phyloP scores from a whole-genome alignment of 2,113 vertebrate species.

The Fregetta grallaria region DNA sequence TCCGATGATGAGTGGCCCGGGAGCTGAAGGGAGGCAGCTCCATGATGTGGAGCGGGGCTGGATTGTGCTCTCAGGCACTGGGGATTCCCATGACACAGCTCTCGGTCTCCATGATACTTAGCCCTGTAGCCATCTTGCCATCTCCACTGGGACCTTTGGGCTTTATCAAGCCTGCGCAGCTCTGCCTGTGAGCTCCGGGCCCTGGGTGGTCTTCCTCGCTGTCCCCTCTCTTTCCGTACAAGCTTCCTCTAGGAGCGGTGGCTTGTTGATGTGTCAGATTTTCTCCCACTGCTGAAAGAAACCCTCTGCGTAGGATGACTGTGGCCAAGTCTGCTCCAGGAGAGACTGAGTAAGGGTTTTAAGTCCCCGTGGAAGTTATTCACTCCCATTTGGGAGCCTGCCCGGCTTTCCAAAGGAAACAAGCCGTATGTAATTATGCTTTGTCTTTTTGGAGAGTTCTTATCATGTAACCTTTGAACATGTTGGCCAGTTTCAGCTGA shows the following conservation, averaged over 20 bases:
- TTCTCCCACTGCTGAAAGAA: background rate
- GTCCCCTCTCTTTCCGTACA: background rate
- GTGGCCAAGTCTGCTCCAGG: background rate
- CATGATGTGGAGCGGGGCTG: rapidly evolving
- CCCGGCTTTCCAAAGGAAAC: background rate
- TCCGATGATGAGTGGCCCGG: rapidly evolving
- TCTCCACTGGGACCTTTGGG: background rate
- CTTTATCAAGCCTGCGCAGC: background rate
- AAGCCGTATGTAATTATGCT: background rate
- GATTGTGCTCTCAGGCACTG: rapidly evolving
- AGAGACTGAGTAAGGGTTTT: background rate
- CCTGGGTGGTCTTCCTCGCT: background rate
- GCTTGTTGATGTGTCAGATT: background rate
- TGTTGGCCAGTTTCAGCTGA: background rate
- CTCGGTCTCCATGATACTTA: background rate
- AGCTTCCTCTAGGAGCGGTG: background rate
- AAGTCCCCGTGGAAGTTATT: background rate
- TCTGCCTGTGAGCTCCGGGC: rapidly evolving
- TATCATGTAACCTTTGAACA: background rate
- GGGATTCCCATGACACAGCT: background rate
- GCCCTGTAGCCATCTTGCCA: background rate
- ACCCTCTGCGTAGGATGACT: rapidly evolving
- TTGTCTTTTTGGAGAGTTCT: constrained; percentile 14
- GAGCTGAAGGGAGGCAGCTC: background rate
- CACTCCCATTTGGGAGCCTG: background rate